These are phyloP conservation scores for Micoletzkya japonica DNA, from an alignment of 2,888 invertebrate species.

Conservation along the genomic window DNA sequence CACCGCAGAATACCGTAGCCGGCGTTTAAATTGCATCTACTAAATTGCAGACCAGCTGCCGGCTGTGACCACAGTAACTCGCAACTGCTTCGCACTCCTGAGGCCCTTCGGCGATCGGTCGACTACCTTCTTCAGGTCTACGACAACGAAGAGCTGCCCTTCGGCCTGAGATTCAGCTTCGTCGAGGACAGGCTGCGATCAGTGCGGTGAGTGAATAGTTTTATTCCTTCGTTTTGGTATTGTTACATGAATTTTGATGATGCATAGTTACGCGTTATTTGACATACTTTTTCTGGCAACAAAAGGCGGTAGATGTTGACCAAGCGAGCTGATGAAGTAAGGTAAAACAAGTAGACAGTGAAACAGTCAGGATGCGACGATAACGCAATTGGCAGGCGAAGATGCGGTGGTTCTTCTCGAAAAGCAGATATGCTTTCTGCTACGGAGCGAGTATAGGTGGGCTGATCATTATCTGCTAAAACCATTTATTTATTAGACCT, in stretches of 20 bases:
- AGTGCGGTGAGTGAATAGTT: conserved; percentile 27
- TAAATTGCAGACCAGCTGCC: conserved; percentile 14
- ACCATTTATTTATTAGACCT: too few relatives aligned
- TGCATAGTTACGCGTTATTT: too few relatives aligned
- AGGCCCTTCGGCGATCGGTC: conserved; percentile 32
- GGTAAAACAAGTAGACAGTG: too few relatives aligned
- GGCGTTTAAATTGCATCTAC: neutral
- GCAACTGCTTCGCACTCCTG: conserved; percentile 31
- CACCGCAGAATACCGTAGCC: neutral
- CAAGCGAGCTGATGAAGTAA: too few relatives aligned
- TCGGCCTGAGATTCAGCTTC: conserved; percentile 33
- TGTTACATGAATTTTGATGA: too few relatives aligned
- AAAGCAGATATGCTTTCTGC: conserved; percentile 13
- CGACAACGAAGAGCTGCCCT: conserved; percentile 12
- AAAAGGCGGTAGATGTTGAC: too few relatives aligned
- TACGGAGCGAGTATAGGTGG: conserved; percentile 20
- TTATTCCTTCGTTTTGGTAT: too few relatives aligned
- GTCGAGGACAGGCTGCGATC: conserved; percentile 45
- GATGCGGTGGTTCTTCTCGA: conserved; percentile 35
- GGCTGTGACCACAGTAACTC: conserved; percentile 11
- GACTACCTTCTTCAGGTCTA: conserved; percentile 37
- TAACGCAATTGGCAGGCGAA: conserved; percentile 34
- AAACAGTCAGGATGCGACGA: conserved; percentile 43
- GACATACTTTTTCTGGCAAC: too few relatives aligned
- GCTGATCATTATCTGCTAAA: too few relatives aligned